Percentiles rank a stretch among this genome's conserved stretches.
Conservation (phyloP, 2,888 invertebrate genomes). For the Smittia sp. region DNA sequence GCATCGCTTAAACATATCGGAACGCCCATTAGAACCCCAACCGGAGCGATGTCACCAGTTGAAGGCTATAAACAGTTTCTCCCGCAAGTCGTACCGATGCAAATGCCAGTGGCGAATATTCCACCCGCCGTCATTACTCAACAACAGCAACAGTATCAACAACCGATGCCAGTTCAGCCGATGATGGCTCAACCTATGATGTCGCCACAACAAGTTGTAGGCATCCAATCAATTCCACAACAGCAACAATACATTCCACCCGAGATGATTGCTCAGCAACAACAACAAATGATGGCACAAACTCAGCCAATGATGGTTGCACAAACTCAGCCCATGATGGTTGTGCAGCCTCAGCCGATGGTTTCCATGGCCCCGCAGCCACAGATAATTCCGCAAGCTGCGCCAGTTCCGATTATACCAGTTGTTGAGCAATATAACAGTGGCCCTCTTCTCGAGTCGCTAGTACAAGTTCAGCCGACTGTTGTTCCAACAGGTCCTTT, state of each 20-base stretch:
- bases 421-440: conserved; percentile 50
- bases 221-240: conserved; percentile 53
- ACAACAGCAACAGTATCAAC: conserved; percentile 25
- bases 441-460: conserved; percentile 29
- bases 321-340: conserved; percentile 42
- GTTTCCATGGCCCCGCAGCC: conserved; percentile 45
- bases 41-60: conserved; percentile 50
- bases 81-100: conserved; percentile 45
- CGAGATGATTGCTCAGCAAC: conserved; percentile 42
- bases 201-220: conserved; percentile 47
- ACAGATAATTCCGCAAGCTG: conserved; percentile 49
- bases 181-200: conserved; percentile 51
- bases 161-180: conserved; percentile 39
- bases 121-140: not conserved
- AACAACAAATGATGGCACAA: conserved; percentile 43
- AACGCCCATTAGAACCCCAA: conserved; percentile 50
- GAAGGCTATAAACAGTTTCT: conserved; percentile 41
- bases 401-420: conserved; percentile 50
- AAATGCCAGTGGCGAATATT: conserved; percentile 42
- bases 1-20: conserved; percentile 62
- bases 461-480: conserved; percentile 23
- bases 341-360: not conserved
- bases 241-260: conserved; percentile 51
- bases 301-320: conserved; percentile 45
- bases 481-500: conserved; percentile 43